These are phyloP conservation scores for Mesoclemmys tuberculata DNA, from an alignment of 2,113 vertebrate genomes.

Conservation along the genomic window DNA sequence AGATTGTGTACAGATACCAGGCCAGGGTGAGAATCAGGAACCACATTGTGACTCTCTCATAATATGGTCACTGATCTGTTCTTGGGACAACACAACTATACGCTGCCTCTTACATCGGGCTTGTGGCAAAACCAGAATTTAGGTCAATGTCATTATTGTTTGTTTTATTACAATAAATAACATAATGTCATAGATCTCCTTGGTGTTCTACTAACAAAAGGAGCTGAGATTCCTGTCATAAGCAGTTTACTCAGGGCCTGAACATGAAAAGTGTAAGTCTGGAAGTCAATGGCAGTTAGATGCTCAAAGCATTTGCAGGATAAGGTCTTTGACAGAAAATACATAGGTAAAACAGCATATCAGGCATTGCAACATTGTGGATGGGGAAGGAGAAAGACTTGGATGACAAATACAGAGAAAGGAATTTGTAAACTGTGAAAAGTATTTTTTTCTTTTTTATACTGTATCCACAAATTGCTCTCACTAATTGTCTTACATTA, in stretches of 20 bases:
- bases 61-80: rapidly evolving
- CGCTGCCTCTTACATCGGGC: neutral
- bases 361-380: neutral
- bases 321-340: slow-evolving; percentile 18
- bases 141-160: neutral
- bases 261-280: neutral
- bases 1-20: neutral
- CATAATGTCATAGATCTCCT: rapidly evolving
- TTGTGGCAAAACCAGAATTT: neutral
- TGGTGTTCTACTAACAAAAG: neutral
- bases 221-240: neutral
- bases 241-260: neutral
- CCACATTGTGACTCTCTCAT: neutral
- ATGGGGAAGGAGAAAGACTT: neutral
- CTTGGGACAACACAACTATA: rapidly evolving
- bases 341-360: neutral
- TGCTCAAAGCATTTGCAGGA: neutral
- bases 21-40: neutral
- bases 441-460: slow-evolving; percentile 43
- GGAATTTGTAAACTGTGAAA: neutral
- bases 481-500: neutral
- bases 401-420: slow-evolving; percentile 26
- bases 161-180: rapidly evolving
- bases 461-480: slow-evolving; percentile 60
- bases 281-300: neutral